Base-by-base conservation (phyloP, 2,113 vertebrate species). In the Collichthys lucidus region DNA sequence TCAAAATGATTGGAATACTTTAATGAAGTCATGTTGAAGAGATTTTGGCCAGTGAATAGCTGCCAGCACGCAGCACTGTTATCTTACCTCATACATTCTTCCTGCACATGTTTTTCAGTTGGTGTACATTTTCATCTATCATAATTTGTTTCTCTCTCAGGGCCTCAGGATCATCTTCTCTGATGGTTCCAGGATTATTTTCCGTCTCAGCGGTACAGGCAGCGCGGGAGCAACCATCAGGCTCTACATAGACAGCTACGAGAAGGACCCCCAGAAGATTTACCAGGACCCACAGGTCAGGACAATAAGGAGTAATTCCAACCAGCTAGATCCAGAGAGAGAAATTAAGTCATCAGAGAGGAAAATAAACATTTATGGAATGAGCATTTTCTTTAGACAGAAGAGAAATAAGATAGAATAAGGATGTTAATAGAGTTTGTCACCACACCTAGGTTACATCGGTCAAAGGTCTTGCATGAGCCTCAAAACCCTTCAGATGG, bases 231-330 rank as follows among this genome's bases (percentile, higher is more conserved):
- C 98, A 50, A 99, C 98, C 3, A 83, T 99, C 82, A 94, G 98
- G 31, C 95, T 99, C 24, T 99, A 99, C 93, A 97, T 99, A 1
- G 98, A 99, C 95, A 99, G 98, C 95, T 99, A 98, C 1, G 97
- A 99, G 95, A 99, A 99, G 44, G 98, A 98, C 20, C 57, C 89
- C 0, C 84, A 96, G 89, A 99, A 98, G 90, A 99, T 98, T 52
- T 92, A 96, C 56, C 94, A 97, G 77, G 98, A 99, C 72, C 96
- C 98, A 0, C 98, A 99, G 97, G 98, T 98, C 90, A 92, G 82
- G 2, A 42, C n/a, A 19, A 7, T 29, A 12, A 64, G 46, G 59
- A 88, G 44, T 82, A 17, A 57, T 74, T 47, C 57, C 56, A 80
- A 17, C 74, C 66, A 71, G 62, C n/a, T 63, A 53, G 44, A 44